phyloP scores from a whole-genome alignment of 2,888 invertebrate species.

The Peribatodes rhomboidaria region DNA sequence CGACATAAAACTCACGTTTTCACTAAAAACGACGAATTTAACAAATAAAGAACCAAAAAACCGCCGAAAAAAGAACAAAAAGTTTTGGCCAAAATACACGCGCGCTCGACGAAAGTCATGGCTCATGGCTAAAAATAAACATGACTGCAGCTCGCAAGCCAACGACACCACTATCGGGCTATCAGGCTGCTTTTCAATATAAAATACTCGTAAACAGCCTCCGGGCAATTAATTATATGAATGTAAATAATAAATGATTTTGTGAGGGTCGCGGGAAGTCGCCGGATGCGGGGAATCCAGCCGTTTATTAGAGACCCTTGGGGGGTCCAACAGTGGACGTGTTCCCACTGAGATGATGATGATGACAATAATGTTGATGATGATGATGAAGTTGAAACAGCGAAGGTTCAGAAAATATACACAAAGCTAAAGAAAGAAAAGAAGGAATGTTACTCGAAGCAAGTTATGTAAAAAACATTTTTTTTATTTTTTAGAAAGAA shows the following conservation, averaged over 20 bases:
- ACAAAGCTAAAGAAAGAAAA: no score
- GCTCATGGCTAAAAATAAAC: constrained; percentile 35
- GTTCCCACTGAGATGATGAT: no score
- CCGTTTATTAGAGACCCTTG: no score
- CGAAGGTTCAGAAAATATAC: background rate
- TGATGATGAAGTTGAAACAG: no score
- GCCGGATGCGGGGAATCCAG: no score
- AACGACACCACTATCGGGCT: constrained; percentile 14
- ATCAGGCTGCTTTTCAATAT: constrained; percentile 15
- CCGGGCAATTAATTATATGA: constrained; percentile 5
- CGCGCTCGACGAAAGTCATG: constrained; percentile 30
- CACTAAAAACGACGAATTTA: constrained; percentile 28
- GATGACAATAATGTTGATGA: no score
- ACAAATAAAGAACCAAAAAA: constrained; percentile 9
- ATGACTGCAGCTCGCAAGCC: constrained; percentile 22
- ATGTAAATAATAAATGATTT: constrained; percentile 10
- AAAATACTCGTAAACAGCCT: constrained; percentile 22
- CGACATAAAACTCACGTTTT: constrained; percentile 38
- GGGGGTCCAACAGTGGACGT: no score
- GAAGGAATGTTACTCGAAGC: no score
- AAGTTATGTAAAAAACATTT: no score
- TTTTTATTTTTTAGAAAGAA: background rate
- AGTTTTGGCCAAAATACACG: constrained; percentile 27
- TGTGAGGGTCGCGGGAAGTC: no score
- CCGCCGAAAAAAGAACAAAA: constrained; percentile 24